Base-by-base conservation (phyloP, 2,113 vertebrate species). In the Alethe diademata region DNA sequence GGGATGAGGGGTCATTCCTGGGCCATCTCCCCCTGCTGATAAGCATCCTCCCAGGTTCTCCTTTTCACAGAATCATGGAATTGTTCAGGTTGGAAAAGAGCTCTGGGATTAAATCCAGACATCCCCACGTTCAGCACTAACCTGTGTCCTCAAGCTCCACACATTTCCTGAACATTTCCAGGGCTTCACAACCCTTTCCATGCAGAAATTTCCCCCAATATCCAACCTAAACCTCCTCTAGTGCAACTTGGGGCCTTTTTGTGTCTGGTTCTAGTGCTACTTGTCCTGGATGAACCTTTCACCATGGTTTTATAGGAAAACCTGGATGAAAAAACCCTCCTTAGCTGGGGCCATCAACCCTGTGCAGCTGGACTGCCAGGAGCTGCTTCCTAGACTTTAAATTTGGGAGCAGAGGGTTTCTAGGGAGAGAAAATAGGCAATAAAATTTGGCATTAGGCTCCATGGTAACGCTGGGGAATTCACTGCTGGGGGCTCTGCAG, bases 401-500 rank as follows among this genome's bases (percentile, higher is more conserved):
- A 40, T 75, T 11, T 50, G 54, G 64, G 73, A 84, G 83, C 35
- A 78, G 74, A 76, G 23, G 5, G 24, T 50, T 8, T 76, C 25
- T 48, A 8, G 31, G 48, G 43, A 50, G 31, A 23, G 26, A 29
- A 31, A 75, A 47, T 13, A 38, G 72, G 8, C 25, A 51, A 12
- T 47, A 24, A 33, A 26, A 47, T 54, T n/a, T 69, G 65, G 26
- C 5, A 7, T 57, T 35, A 28, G 9, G 31, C 14, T 69, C 31
- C 1, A 1, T 24, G 24, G 43, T 31, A 42, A 36, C 0, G 0
- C 29, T 51, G 31, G 42, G 50, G 47, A 9, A 35, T 35, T 35
- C 35, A 35, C 35, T 35, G 35, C 35, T 35, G 35, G 35, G 35
- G 35, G 35, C 35, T 35, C 35, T 35, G 35, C 35, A 35, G 50